Percentiles rank a stretch among this genome's conserved stretches.
Evolutionary conservation across 64 coral and sea anemone genomes (phyloP).

Genomic region (Platygyra sinensis): DNA sequence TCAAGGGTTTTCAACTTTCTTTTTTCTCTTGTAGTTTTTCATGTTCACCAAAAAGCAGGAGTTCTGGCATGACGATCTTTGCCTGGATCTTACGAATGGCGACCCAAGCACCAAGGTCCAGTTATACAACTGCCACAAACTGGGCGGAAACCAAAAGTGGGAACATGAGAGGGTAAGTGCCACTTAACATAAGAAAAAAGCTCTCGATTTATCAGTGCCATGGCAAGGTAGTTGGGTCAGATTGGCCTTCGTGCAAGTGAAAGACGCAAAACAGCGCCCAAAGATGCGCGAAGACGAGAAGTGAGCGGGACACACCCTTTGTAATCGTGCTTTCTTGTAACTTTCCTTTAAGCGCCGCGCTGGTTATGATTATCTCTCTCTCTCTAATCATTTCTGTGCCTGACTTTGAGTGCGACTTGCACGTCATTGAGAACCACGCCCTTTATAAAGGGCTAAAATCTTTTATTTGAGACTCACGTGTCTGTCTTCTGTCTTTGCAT

Average conservation of each 20-base stretch:
- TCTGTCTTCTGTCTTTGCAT: neutral
- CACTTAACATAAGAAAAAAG: no score
- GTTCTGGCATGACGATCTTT: slow-evolving; percentile 92
- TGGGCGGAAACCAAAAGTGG: slow-evolving; percentile 84
- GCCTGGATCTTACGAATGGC: slow-evolving; percentile 64
- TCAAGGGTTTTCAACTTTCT: neutral
- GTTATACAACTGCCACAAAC: slow-evolving; percentile 76
- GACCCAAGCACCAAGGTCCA: slow-evolving; percentile 52
- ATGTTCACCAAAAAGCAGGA: slow-evolving; percentile 88
- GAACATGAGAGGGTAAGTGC: slow-evolving; percentile 66
- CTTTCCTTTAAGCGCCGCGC: no score
- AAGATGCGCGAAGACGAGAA: no score
- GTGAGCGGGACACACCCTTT: no score
- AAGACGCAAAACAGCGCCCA: no score
- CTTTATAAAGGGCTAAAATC: neutral
- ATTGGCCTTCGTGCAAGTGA: no score
- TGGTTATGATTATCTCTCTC: no score
- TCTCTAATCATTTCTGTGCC: no score
- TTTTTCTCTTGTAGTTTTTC: slow-evolving; percentile 72
- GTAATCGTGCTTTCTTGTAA: no score
- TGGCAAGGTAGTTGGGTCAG: no score
- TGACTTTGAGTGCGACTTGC: no score
- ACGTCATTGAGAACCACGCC: neutral
- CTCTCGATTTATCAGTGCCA: no score
- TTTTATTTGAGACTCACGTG: neutral